phyloP scores from a whole-genome alignment of 1,140 invertebrate genomes.

The Drosophila parabipectinata region DNA sequence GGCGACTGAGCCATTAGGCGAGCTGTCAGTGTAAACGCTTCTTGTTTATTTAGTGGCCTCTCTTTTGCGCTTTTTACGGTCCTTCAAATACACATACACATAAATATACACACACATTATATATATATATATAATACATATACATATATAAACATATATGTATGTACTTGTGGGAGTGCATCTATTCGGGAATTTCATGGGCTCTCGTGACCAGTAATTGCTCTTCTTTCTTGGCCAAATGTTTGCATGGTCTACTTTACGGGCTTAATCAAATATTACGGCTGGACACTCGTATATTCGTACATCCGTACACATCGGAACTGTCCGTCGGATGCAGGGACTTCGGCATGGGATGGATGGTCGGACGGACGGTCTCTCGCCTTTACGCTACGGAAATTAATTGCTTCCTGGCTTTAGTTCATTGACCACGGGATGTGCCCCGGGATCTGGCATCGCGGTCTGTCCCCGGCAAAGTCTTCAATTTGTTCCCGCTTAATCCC shows the following conservation, averaged over 20 bases:
- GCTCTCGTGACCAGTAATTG: constrained; percentile 74
- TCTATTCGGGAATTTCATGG: constrained; percentile 30
- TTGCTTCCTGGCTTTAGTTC: constrained; percentile 70
- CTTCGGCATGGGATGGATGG: constrained; percentile 18
- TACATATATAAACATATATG: neutral
- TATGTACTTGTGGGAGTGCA: constrained; percentile 8
- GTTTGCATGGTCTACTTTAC: constrained; percentile 55
- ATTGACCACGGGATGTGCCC: constrained; percentile 49
- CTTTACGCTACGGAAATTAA: constrained; percentile 60
- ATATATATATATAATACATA: neutral
- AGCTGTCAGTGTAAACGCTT: constrained; percentile 55
- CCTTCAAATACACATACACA: constrained; percentile 1
- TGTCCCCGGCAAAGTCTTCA: constrained; percentile 27
- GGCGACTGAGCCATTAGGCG: constrained; percentile 51
- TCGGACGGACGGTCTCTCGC: constrained; percentile 7
- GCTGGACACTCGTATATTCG: constrained; percentile 14
- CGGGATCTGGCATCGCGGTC: neutral
- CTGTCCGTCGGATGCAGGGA: constrained; percentile 57
- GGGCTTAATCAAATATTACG: constrained; percentile 74
- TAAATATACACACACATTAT: neutral
- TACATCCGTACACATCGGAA: constrained; percentile 4
- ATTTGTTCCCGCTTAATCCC: constrained; percentile 71
- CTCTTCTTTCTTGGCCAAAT: constrained; percentile 53
- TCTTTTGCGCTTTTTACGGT: constrained; percentile 64
- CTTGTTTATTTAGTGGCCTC: constrained; percentile 73